A percentile compares a stretch with the other conserved stretches of the same genome.
Evolutionary conservation across 1,140 invertebrate species (phyloP).

Genomic region (Cotesia typhae): DNA sequence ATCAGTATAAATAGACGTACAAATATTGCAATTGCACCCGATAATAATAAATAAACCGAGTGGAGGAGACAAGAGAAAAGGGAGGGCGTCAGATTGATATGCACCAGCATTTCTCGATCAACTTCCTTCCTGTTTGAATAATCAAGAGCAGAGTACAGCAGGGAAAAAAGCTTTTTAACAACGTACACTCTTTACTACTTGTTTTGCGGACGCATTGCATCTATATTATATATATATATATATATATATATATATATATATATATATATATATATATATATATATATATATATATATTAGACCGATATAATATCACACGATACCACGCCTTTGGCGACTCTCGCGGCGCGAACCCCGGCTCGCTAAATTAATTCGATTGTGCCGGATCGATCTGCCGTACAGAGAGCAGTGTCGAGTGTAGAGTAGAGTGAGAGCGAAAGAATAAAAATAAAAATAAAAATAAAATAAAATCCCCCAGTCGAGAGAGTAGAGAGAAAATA

Average conservation of each 20-base stretch:
- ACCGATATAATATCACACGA: background rate
- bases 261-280: no score
- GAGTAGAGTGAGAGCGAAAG: background rate
- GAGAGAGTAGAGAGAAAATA: no score
- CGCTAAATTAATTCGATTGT: slow-evolving; percentile 26
- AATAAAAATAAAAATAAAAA: slow-evolving; percentile 1
- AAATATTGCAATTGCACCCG: no score
- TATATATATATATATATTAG: no score
- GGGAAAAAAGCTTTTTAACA: background rate
- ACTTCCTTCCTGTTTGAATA: slow-evolving; percentile 59
- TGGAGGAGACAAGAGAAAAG: background rate
- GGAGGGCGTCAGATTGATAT: slow-evolving; percentile 53
- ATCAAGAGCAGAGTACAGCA: background rate
- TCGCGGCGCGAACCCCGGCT: background rate
- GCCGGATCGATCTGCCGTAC: slow-evolving; percentile 7
- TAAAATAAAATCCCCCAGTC: background rate
- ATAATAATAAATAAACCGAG: slow-evolving; percentile 37
- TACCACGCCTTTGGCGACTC: slow-evolving; percentile 17
- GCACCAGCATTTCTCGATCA: slow-evolving; percentile 56
- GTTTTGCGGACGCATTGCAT: background rate
- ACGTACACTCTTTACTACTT: background rate
- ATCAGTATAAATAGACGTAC: no score
- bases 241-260: no score
- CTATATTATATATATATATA: no score
- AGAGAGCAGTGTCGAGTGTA: no score